Conservation (phyloP, 2,888 invertebrate species). For the Xylophagus ater region DNA sequence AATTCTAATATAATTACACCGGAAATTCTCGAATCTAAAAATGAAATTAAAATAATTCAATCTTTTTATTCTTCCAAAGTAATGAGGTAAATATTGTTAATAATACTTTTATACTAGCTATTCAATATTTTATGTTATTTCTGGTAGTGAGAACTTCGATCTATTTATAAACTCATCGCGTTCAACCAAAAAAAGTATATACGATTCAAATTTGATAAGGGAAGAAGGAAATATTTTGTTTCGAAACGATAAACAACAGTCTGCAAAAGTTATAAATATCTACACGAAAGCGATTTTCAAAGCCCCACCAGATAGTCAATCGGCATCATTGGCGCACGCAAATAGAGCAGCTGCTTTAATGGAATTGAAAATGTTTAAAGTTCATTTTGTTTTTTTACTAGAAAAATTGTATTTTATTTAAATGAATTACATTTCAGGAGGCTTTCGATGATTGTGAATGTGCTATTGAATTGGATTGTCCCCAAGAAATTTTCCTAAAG, state of each 20-base stretch:
- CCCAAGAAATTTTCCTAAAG: constrained; percentile 15
- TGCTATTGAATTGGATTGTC: constrained; percentile 26
- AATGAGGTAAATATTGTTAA: not conserved
- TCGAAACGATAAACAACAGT: constrained; percentile 14
- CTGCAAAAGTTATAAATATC: constrained; percentile 22
- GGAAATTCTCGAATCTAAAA: constrained; percentile 4
- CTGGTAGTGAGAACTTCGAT: not conserved
- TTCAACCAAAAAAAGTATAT: not conserved
- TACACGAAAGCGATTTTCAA: constrained; percentile 30
- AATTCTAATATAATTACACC: not conserved
- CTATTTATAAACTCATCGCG: not conserved
- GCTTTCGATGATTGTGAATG: constrained; percentile 32
- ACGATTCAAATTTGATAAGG: constrained; percentile 20
- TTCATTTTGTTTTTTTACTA: not conserved
- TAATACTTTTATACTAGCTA: not conserved
- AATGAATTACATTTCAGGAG: constrained; percentile 12
- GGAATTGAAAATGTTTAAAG: constrained; percentile 27
- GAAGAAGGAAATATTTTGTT: constrained; percentile 27
- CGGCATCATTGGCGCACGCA: constrained; percentile 28
- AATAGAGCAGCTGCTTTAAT: constrained; percentile 33
- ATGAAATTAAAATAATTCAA: constrained; percentile 9
- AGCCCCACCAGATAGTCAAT: constrained; percentile 23
- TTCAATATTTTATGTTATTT: not conserved
- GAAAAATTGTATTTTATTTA: not conserved
- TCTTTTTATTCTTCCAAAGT: not conserved